Evolutionary conservation across 1,140 invertebrate species (phyloP), one percentile per base, ranked within the genome.

Genomic region (Macrobrachium nipponense): DNA sequence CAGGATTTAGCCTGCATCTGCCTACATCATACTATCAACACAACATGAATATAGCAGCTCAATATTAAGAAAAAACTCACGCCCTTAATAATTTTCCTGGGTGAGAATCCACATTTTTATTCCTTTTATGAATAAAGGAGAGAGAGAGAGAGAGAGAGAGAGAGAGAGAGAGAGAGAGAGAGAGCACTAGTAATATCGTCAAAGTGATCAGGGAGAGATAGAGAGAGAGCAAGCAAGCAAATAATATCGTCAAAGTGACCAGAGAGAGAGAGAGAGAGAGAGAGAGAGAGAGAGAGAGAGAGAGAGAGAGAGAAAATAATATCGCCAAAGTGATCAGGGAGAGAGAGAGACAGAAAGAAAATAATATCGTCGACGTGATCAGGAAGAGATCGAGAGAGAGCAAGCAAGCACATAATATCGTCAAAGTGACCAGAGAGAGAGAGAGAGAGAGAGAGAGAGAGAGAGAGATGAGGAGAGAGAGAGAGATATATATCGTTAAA

Each of bases 361-460:
- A 5, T 17, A 64, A 20, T 18, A 20, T 18, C 17, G 20, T 23
- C 27, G n/a, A 17, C 12, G 43, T 23, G 51, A 27, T 12, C 7
- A 36, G 27, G 27, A 27, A 73, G 70, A 73, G 70, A 73, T 27
- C 43, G 70, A 73, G 70, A 73, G 70, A 73, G 70, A 73, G 70
- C n/a, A n/a, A n/a, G n/a, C n/a, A n/a, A n/a, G n/a, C n/a, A 64
- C 2, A 64, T 17, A 64, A 20, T 18, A 20, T 18, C 17, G 20
- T 23, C 27, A 43, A 17, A 43, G 43, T 23, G 51, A 27, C 10
- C 7, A 36, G 27, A 36, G 70, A 73, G 70, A 73, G 70, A 73
- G 70, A 73, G 70, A 73, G 70, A 73, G 70, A 73, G 70, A 73
- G 70, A 73, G 70, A 73, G 70, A 73, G 70, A 73, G 70, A 73